Percentiles rank a stretch among this genome's conserved stretches.
Evolutionary conservation across 1,140 invertebrate species (phyloP).

Genomic region (Steinernema khuongi): DNA sequence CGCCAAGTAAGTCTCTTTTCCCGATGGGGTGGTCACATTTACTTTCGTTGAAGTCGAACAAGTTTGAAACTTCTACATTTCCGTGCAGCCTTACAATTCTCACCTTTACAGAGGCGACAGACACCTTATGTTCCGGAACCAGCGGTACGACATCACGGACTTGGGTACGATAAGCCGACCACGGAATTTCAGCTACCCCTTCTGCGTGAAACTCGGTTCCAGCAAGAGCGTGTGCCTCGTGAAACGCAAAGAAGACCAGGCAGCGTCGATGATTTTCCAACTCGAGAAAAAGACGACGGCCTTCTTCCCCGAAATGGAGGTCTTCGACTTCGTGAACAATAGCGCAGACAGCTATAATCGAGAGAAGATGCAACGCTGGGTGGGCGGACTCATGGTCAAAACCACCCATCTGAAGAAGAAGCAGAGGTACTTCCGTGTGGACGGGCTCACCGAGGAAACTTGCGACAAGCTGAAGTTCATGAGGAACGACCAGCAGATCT

Average conservation of each 20-base stretch:
- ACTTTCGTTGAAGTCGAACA: too few species aligned
- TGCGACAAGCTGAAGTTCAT: slow-evolving; percentile 17
- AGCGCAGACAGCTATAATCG: neutral
- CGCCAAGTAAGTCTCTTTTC: neutral
- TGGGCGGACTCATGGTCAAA: slow-evolving; percentile 17
- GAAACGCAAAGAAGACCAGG: neutral
- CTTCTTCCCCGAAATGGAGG: slow-evolving; percentile 10
- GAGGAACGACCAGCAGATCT: slow-evolving; percentile 5
- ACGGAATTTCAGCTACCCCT: neutral
- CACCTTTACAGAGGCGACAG: neutral
- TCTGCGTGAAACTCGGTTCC: slow-evolving; percentile 22
- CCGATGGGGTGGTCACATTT: neutral
- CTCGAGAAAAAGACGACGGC: slow-evolving; percentile 27
- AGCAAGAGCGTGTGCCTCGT: slow-evolving; percentile 23
- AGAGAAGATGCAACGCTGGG: neutral
- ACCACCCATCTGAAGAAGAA: slow-evolving; percentile 25
- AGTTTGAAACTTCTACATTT: neutral
- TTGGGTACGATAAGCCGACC: neutral
- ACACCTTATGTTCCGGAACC: slow-evolving; percentile 23
- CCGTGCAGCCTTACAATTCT: neutral
- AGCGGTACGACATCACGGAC: neutral
- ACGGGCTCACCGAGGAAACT: slow-evolving; percentile 1
- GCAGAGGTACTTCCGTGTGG: neutral
- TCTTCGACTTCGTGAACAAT: slow-evolving; percentile 1
- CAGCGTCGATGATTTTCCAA: neutral